Conservation (phyloP, 2,888 invertebrate species). For the Neoascia interrupta region DNA sequence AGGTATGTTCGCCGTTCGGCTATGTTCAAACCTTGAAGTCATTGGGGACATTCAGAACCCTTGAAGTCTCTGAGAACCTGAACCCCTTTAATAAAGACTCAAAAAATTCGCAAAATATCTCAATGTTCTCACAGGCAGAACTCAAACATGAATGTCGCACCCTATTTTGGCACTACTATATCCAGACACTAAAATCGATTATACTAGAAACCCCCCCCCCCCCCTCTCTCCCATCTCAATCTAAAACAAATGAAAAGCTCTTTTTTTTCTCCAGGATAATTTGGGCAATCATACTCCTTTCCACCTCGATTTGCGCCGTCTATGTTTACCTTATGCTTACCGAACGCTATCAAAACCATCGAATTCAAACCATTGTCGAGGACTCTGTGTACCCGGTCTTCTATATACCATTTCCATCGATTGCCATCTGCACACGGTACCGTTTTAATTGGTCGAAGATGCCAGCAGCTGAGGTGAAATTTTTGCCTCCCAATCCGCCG, state of each 20-base stretch:
- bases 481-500: conserved; percentile 73
- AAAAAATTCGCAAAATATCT: too few relatives aligned
- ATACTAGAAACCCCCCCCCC: background rate
- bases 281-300: conserved; percentile 74
- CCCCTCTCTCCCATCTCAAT: conserved; percentile 2
- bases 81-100: too few relatives aligned
- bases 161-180: too few relatives aligned
- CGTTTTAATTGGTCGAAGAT: conserved; percentile 75
- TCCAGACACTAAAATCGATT: too few relatives aligned
- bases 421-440: conserved; percentile 75
- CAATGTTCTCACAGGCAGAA: too few relatives aligned
- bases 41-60: too few relatives aligned
- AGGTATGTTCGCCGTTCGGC: too few relatives aligned
- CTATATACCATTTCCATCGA: conserved; percentile 75
- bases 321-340: conserved; percentile 74
- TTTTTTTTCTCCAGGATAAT: conserved; percentile 70
- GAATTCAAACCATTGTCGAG: conserved; percentile 76
- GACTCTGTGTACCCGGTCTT: conserved; percentile 75
- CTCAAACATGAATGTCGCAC: too few relatives aligned
- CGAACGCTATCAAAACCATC: conserved; percentile 72
- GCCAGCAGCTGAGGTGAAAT: conserved; percentile 71
- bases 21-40: too few relatives aligned
- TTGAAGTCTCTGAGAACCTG: too few relatives aligned
- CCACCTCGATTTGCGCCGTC: conserved; percentile 72
- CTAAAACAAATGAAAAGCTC: conserved; percentile 30